Percentiles rank a stretch among this genome's conserved stretches.
These are phyloP conservation scores for Pycnonotus jocosus DNA, from an alignment of 2,113 vertebrate genomes.

Conservation along the genomic window DNA sequence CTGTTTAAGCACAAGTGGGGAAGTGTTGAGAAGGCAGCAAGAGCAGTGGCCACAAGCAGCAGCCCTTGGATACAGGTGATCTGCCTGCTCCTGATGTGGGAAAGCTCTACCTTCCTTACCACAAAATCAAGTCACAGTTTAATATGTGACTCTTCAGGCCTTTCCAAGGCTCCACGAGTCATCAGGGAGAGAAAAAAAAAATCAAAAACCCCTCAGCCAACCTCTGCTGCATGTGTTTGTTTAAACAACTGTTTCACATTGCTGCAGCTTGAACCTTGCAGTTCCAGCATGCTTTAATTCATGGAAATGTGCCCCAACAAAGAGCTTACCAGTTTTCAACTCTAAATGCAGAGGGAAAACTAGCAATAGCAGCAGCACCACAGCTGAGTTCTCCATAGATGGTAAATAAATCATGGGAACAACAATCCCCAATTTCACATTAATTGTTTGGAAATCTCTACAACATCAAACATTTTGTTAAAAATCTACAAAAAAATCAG, in stretches of 20 bases:
- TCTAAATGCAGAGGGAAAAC: constrained; percentile 4
- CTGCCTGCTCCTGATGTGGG: neutral
- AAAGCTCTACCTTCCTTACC: neutral
- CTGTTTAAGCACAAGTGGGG: neutral
- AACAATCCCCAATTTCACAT: constrained; percentile 74
- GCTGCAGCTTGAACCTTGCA: neutral
- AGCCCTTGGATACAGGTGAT: neutral
- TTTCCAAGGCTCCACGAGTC: neutral
- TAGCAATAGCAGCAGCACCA: constrained; percentile 38
- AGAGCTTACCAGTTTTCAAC: constrained; percentile 36
- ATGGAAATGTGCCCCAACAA: neutral
- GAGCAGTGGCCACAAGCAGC: neutral
- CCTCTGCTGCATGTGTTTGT: neutral
- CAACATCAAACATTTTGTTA: constrained; percentile 77
- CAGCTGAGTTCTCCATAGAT: constrained; percentile 72
- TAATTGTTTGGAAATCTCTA: constrained; percentile 75
- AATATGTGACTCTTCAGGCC: neutral
- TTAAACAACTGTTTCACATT: neutral
- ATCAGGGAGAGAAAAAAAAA: neutral
- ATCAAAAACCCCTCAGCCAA: neutral
- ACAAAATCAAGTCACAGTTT: neutral
- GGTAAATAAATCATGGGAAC: constrained; percentile 74
- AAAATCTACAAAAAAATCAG: constrained; percentile 69
- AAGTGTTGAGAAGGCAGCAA: neutral
- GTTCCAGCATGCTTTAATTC: neutral